Evolutionary conservation across 2,888 invertebrate genomes (phyloP), one percentile per base, ranked within the genome.

Genomic region (Sminthurides aquaticus): DNA sequence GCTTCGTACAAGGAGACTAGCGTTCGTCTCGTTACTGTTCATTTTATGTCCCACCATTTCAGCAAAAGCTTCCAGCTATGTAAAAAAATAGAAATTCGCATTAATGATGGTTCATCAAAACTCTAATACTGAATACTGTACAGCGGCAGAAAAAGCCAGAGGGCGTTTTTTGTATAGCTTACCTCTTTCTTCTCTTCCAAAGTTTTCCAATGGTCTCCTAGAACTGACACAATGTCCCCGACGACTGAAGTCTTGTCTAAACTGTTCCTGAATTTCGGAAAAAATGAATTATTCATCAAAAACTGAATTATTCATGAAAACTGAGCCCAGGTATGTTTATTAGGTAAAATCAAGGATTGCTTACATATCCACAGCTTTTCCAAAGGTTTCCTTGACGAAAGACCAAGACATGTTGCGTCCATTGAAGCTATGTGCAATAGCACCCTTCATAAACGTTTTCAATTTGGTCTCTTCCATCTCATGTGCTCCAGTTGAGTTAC

Each of bases 11-110:
- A 24, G 3, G 1, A 58, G 43, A 1, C 57, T 22, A 11, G 57
- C n/a, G 3, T 49, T 1, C 8, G 28, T 48, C 8, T 29, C 52
- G 5, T 52, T 49, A 52, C 22, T 5, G 52, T 22, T 22, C 8
- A 59, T 22, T 34, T 59, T 58, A 2, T 15, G 26, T 1, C 55
- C 59, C 18, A 22, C 58, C 5, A 28, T 25, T 15, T 52, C 59
- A 18, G 59, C 49, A 43, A 64, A 64, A 22, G 28, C 43, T 29
- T 58, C 64, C 28, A 64, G 28, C 63, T 63, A n/a, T n/a, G 27
- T 1, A 63, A 59, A 24, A 2, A 24, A 59, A 22, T 48, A n/a
- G n/a, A 20, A 22, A 52, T 52, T 15, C 5, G 52, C 43, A 34
- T 52, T 20, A 15, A 20, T 20, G 3, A 52, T 8, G 5, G 11